A percentile compares a stretch with the other conserved stretches of the same genome.
Evolutionary conservation across 1,140 invertebrate species (phyloP).

Genomic region (Cyclina sinensis): DNA sequence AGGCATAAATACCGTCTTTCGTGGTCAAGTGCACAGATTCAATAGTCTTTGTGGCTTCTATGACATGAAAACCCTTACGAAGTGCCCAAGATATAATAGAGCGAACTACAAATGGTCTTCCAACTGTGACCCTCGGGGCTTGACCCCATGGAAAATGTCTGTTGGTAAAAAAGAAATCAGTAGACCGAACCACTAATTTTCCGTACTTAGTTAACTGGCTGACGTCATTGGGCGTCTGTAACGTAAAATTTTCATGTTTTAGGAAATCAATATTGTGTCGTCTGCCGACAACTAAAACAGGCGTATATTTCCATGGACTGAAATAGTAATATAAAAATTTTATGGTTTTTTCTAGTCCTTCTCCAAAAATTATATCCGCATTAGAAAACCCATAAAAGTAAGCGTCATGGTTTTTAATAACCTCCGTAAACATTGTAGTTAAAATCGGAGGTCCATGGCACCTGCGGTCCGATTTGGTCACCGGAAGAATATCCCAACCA

Average conservation of each 20-base stretch:
- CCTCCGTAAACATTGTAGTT: constrained; percentile 2
- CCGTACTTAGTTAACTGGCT: background rate
- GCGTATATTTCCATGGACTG: constrained; percentile 15
- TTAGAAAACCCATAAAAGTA: constrained; percentile 48
- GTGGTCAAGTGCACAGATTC: constrained; percentile 33
- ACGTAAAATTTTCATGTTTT: background rate
- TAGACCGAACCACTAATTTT: constrained; percentile 15
- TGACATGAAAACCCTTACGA: background rate
- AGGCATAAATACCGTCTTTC: constrained; percentile 16
- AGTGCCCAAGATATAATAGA: constrained; percentile 26
- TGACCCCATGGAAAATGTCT: constrained; percentile 31
- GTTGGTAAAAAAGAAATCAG: constrained; percentile 39
- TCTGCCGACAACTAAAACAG: constrained; percentile 15
- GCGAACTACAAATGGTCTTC: constrained; percentile 29
- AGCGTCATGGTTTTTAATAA: constrained; percentile 14
- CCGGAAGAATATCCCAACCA: background rate
- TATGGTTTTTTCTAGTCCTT: constrained; percentile 31
- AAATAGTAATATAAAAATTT: constrained; percentile 27
- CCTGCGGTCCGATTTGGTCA: background rate
- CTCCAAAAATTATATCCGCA: constrained; percentile 36
- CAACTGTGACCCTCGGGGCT: constrained; percentile 16
- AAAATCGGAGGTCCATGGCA: constrained; percentile 28
- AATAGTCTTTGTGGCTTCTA: constrained; percentile 31
- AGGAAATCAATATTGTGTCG: constrained; percentile 37
- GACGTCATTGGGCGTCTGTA: constrained; percentile 10